A percentile compares a stretch with the other conserved stretches of the same genome.
phyloP scores from a whole-genome alignment of 35 echinoderm and acorn worm genomes.

The Antedon bifida region DNA sequence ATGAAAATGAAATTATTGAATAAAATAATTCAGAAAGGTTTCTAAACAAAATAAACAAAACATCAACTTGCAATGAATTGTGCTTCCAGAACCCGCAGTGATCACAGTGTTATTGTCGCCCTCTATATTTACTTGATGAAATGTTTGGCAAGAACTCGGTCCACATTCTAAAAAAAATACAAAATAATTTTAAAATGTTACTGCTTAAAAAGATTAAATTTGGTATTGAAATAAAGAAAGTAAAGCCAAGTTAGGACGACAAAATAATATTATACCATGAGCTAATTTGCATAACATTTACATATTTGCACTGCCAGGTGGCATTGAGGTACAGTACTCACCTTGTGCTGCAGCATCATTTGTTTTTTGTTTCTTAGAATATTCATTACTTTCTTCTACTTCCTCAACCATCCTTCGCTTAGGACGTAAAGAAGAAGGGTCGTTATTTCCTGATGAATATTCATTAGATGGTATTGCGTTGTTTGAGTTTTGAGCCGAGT shows the following conservation, averaged over 20 bases:
- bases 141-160: background rate
- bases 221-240: too few relatives aligned
- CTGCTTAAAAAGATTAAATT: background rate
- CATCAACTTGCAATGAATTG: background rate
- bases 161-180: background rate
- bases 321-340: too few relatives aligned
- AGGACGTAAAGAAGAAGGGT: background rate
- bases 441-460: background rate
- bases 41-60: too few relatives aligned
- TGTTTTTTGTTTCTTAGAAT: background rate
- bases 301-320: too few relatives aligned
- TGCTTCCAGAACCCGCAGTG: background rate
- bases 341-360: background rate
- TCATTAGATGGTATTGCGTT: background rate
- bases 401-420: background rate
- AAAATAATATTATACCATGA: too few relatives aligned
- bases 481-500: background rate
- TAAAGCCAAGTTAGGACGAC: too few relatives aligned
- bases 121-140: background rate
- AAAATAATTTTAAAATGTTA: background rate
- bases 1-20: too few relatives aligned
- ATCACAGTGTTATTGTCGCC: background rate
- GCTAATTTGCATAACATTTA: too few relatives aligned
- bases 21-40: too few relatives aligned
- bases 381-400: background rate